Percentiles rank a stretch among this genome's conserved stretches.
Conservation (phyloP, 1,140 invertebrate genomes). For the Mercenaria mercenaria region DNA sequence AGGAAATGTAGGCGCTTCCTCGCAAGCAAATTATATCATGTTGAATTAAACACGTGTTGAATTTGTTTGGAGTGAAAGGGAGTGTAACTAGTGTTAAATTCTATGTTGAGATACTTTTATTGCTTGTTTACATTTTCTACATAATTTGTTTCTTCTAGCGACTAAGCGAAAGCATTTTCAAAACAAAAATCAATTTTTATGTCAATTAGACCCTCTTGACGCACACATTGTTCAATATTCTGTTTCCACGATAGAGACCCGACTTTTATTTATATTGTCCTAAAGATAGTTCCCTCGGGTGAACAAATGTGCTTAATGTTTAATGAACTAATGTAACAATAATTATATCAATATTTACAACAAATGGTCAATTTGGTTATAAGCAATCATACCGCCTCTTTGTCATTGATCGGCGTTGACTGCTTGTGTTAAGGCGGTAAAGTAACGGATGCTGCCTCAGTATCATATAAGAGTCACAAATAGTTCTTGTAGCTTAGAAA, state of each 20-base stretch:
- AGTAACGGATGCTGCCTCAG: constrained; percentile 16
- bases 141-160: too few relatives aligned
- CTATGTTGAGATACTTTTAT: too few relatives aligned
- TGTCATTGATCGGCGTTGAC: not conserved
- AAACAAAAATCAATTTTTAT: not conserved
- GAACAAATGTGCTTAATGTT: constrained; percentile 36
- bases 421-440: constrained; percentile 22
- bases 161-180: not conserved
- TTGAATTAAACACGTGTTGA: too few relatives aligned
- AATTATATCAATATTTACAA: constrained; percentile 53
- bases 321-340: constrained; percentile 55
- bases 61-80: too few relatives aligned
- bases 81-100: too few relatives aligned
- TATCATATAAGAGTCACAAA: not conserved
- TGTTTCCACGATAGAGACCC: not conserved
- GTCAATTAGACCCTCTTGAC: not conserved
- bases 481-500: not conserved
- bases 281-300: constrained; percentile 11
- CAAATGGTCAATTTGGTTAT: constrained; percentile 52
- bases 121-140: too few relatives aligned
- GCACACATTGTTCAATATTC: not conserved
- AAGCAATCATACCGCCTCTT: not conserved
- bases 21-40: too few relatives aligned
- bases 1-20: too few relatives aligned
- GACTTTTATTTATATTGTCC: constrained; percentile 32